These are phyloP conservation scores for Eupithecia vulgata DNA, from an alignment of 2,888 invertebrate species.

Conservation along the genomic window DNA sequence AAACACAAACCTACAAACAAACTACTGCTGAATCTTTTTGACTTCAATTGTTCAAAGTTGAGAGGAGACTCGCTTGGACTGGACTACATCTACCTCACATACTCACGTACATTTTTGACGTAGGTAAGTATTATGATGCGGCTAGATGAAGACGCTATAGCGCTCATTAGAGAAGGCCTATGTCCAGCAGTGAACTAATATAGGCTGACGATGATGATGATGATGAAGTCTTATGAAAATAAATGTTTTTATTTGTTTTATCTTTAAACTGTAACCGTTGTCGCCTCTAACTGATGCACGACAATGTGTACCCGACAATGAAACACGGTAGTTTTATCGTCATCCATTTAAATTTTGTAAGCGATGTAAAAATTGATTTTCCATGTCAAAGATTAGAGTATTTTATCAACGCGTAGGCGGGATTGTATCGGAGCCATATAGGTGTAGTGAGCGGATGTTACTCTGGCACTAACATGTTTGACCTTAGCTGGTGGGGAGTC, in stretches of 20 bases:
- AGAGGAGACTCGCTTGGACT: not conserved
- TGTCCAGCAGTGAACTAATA: no score
- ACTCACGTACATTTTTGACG: no score
- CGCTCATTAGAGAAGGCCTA: no score
- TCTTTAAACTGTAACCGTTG: not conserved
- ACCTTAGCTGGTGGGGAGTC: not conserved
- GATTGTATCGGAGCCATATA: slow-evolving; percentile 53
- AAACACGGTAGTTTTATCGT: slow-evolving; percentile 35
- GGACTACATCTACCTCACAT: no score
- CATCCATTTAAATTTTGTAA: slow-evolving; percentile 37
- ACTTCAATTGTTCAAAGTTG: not conserved
- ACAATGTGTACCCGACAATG: slow-evolving; percentile 17
- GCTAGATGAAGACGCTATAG: no score
- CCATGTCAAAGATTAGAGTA: slow-evolving; percentile 58
- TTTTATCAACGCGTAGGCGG: slow-evolving; percentile 59
- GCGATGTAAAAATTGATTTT: slow-evolving; percentile 69
- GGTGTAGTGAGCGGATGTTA: not conserved
- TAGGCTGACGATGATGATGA: no score
- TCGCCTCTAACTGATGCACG: slow-evolving; percentile 11
- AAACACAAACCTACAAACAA: no score
- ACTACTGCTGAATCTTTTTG: not conserved
- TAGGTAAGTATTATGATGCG: no score
- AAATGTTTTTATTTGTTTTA: not conserved
- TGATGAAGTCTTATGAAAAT: not conserved
- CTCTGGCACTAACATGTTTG: slow-evolving; percentile 1